A percentile compares a stretch with the other conserved stretches of the same genome.
These are phyloP conservation scores for Lepetodrilus schrolli DNA, from an alignment of 2,888 invertebrate genomes.

Conservation along the genomic window DNA sequence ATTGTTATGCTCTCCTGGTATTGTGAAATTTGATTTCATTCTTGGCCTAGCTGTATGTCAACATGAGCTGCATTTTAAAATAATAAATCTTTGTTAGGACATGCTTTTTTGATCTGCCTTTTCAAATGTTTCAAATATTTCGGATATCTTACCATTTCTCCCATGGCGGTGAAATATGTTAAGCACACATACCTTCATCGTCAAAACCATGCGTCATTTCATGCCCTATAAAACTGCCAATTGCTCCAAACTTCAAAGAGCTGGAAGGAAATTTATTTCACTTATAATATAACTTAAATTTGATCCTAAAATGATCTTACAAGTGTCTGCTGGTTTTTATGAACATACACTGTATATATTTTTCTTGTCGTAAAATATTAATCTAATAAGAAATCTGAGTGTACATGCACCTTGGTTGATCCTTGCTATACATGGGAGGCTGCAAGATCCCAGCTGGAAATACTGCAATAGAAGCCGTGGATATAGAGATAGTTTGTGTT, in stretches of 20 bases:
- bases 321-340: too few relatives aligned
- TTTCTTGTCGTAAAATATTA: too few relatives aligned
- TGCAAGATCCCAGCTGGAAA: slow-evolving; percentile 74
- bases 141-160: not conserved
- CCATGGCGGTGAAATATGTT: not conserved
- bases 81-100: not conserved
- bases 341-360: too few relatives aligned
- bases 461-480: slow-evolving; percentile 78
- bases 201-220: slow-evolving; percentile 97
- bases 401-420: slow-evolving; percentile 84
- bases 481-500: too few relatives aligned
- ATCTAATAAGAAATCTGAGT: too few relatives aligned
- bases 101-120: not conserved
- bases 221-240: slow-evolving; percentile 98
- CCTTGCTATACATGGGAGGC: slow-evolving; percentile 79
- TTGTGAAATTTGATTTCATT: too few relatives aligned
- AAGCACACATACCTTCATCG: slow-evolving; percentile 78
- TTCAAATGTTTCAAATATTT: too few relatives aligned
- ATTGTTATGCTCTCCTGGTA: too few relatives aligned
- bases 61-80: not conserved
- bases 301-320: too few relatives aligned
- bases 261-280: too few relatives aligned
- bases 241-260: slow-evolving; percentile 95
- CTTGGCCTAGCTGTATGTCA: too few relatives aligned
- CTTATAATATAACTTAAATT: too few relatives aligned